Percentiles rank a stretch among this genome's conserved stretches.
Evolutionary conservation across 1,140 invertebrate genomes (phyloP).

Genomic region (Drosophila yakuba): DNA sequence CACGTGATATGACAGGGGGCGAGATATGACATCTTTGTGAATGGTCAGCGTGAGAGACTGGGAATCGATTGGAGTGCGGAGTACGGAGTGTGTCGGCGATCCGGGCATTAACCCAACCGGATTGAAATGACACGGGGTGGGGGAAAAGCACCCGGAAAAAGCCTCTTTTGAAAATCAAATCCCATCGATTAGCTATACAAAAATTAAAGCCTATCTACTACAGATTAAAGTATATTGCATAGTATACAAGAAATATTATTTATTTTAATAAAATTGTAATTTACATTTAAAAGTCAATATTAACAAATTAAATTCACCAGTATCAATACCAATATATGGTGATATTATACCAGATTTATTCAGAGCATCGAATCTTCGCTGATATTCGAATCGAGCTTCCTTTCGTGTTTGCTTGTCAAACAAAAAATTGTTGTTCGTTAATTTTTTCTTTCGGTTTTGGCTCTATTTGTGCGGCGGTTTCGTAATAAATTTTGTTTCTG

Average conservation of each 20-base stretch:
- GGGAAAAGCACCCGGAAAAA: neutral
- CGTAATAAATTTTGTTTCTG: conserved; percentile 42
- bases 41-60: conserved; percentile 7
- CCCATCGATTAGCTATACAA: too few species aligned
- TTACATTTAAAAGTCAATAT: too few species aligned
- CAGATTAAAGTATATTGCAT: too few species aligned
- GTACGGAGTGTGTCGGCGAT: neutral
- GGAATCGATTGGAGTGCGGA: neutral
- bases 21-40: conserved; percentile 23
- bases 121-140: neutral
- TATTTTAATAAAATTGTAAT: too few species aligned
- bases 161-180: neutral
- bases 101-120: conserved; percentile 1
- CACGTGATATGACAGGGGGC: conserved; percentile 48
- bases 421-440: conserved; percentile 30
- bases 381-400: conserved; percentile 1
- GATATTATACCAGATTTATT: neutral
- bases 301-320: neutral
- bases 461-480: conserved; percentile 39
- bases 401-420: conserved; percentile 49
- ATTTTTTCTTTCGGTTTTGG: neutral
- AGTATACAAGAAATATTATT: too few species aligned
- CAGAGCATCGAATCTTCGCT: conserved; percentile 16
- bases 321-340: too few species aligned
- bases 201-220: neutral